Percentiles rank a stretch among this genome's conserved stretches.
Conservation (phyloP, 2,797 vertebrate genomes). For the Schizothorax lantsangensis region DNA sequence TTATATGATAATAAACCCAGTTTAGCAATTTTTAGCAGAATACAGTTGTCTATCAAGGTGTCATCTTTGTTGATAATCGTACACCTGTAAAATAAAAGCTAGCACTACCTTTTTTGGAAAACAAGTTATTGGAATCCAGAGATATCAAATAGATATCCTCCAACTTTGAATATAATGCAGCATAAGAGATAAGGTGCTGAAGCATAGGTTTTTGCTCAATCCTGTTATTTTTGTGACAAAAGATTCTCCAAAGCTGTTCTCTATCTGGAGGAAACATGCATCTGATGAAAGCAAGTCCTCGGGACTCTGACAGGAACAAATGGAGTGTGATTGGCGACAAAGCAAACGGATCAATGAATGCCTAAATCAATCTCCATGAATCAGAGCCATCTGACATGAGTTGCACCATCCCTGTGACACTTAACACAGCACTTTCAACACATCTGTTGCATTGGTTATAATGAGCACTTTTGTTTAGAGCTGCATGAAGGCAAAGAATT, state of each 20-base stretch:
- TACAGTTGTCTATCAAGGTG: neutral
- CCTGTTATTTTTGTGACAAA: neutral
- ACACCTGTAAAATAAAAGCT: neutral
- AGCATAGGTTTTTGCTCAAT: neutral
- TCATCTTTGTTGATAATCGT: neutral
- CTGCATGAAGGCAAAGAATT: neutral
- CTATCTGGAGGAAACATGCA: slow-evolving; percentile 12
- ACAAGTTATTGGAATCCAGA: neutral
- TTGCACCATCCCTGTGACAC: slow-evolving; percentile 4
- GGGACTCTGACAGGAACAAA: slow-evolving; percentile 28
- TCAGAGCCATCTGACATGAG: slow-evolving; percentile 29
- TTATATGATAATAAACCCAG: neutral
- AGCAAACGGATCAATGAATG: slow-evolving; percentile 34
- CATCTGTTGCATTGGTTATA: slow-evolving; percentile 16
- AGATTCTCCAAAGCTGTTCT: neutral
- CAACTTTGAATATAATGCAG: neutral
- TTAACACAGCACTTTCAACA: slow-evolving; percentile 34
- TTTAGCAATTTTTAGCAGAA: neutral
- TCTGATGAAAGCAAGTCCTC: slow-evolving; percentile 26
- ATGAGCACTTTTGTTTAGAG: slow-evolving; percentile 5
- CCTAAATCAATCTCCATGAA: slow-evolving; percentile 29
- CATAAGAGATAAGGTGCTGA: neutral
- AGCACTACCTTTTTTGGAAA: neutral
- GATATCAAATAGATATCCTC: neutral
- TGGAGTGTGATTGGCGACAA: slow-evolving; percentile 38